Percentiles rank a stretch among this genome's conserved stretches.
These are phyloP conservation scores for Heliconius cydno DNA, from an alignment of 2,888 invertebrate species.

Conservation along the genomic window DNA sequence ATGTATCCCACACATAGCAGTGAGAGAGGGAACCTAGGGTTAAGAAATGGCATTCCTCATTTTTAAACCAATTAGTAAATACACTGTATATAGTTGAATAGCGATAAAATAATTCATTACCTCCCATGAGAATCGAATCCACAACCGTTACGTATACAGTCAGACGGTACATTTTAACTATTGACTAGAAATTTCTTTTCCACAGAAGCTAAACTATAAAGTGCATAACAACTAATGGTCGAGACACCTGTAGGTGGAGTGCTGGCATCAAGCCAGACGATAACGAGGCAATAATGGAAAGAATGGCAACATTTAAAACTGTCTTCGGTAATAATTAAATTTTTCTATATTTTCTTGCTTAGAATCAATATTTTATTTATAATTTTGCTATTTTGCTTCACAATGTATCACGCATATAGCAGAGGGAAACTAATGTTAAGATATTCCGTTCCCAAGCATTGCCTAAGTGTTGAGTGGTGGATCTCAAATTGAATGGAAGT, in stretches of 20 bases:
- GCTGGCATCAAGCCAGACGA: slow-evolving; percentile 34
- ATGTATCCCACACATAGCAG: background rate
- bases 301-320: slow-evolving; percentile 24
- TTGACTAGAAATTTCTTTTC: background rate
- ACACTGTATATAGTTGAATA: too few species aligned
- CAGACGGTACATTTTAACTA: background rate
- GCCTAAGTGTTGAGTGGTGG: background rate
- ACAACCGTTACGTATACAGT: background rate
- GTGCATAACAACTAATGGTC: slow-evolving; percentile 15
- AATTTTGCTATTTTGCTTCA: background rate
- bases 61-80: background rate
- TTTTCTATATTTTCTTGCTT: background rate
- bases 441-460: background rate
- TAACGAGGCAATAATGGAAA: slow-evolving; percentile 29
- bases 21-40: background rate
- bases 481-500: background rate
- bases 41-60: background rate
- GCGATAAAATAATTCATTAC: too few species aligned
- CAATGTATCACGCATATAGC: background rate
- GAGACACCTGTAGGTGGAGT: slow-evolving; percentile 32
- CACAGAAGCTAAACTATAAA: background rate
- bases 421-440: background rate
- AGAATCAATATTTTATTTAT: background rate
- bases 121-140: background rate
- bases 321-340: background rate